Evolutionary conservation across 2,113 vertebrate genomes (phyloP).

Genomic region (Xyliphius kryptos): DNA sequence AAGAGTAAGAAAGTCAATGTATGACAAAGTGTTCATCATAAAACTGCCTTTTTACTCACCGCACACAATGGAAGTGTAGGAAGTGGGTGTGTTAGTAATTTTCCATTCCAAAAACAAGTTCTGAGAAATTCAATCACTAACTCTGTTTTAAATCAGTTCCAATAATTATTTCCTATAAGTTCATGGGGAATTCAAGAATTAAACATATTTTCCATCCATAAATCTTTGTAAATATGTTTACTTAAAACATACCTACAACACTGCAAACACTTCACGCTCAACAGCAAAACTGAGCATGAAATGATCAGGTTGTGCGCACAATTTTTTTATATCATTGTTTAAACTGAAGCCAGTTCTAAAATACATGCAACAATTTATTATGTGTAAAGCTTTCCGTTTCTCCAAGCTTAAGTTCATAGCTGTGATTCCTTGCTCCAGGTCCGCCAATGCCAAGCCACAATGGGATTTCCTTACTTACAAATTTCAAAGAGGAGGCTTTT

Average conservation of each 20-base stretch:
- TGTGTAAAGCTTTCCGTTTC: no score
- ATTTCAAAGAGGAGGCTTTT: conserved; percentile 24
- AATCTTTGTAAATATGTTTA: conserved; percentile 2
- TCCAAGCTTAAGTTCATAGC: conserved; percentile 22
- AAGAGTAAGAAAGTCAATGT: no score
- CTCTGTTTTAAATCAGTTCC: conserved; percentile 34
- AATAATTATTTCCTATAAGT: no score
- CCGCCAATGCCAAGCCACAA: conserved; percentile 39
- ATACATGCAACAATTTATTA: no score
- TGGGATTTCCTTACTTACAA: conserved; percentile 37
- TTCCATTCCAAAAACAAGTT: conserved; percentile 40
- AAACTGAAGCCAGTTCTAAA: no score
- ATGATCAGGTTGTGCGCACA: background rate
- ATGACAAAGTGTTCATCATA: no score
- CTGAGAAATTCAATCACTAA: conserved; percentile 36
- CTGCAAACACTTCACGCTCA: background rate
- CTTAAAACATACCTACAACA: conserved; percentile 12
- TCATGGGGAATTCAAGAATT: conserved; percentile 5
- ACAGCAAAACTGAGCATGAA: background rate
- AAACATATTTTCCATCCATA: conserved; percentile 29
- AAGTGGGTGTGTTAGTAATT: conserved; percentile 40
- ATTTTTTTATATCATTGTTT: no score
- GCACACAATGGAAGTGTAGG: conserved; percentile 31
- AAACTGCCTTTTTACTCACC: no score
- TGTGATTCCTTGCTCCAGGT: conserved; percentile 21